Percentiles rank a stretch among this genome's conserved stretches.
Conservation (phyloP, 2,797 vertebrate genomes). For the Halcyon badia region DNA sequence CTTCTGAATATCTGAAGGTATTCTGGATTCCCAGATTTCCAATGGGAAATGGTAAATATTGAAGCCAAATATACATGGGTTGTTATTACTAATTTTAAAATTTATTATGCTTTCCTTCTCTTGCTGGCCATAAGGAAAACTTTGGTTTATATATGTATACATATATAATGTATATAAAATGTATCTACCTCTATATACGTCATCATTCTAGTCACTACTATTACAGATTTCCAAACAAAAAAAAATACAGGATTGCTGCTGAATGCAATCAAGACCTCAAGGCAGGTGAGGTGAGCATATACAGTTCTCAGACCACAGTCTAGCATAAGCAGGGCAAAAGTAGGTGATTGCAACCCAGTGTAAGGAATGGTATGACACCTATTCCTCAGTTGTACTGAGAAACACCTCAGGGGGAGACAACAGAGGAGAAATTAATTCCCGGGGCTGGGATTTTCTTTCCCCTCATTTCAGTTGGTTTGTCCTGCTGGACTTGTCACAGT, state of each 20-base stretch:
- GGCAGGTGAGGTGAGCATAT: background rate
- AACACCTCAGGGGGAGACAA: background rate
- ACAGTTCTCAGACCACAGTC: fast-evolving
- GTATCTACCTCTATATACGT: background rate
- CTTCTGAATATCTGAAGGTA: background rate
- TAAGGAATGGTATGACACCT: background rate
- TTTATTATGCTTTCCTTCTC: background rate
- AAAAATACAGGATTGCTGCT: background rate
- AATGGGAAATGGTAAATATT: background rate
- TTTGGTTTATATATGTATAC: background rate
- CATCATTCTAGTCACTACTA: background rate
- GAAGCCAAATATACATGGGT: background rate
- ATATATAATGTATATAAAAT: background rate
- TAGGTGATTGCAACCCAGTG: background rate
- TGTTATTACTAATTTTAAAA: background rate
- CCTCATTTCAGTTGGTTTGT: background rate
- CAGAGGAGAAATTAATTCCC: background rate
- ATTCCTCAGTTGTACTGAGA: background rate
- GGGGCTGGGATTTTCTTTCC: background rate
- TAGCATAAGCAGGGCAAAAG: background rate
- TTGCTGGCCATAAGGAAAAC: background rate
- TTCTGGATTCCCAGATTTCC: background rate
- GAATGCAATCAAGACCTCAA: background rate
- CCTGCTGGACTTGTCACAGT: background rate
- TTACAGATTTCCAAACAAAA: background rate